Evolutionary conservation across 2,797 vertebrate genomes (phyloP).

Genomic region (Antrozous pallidus): DNA sequence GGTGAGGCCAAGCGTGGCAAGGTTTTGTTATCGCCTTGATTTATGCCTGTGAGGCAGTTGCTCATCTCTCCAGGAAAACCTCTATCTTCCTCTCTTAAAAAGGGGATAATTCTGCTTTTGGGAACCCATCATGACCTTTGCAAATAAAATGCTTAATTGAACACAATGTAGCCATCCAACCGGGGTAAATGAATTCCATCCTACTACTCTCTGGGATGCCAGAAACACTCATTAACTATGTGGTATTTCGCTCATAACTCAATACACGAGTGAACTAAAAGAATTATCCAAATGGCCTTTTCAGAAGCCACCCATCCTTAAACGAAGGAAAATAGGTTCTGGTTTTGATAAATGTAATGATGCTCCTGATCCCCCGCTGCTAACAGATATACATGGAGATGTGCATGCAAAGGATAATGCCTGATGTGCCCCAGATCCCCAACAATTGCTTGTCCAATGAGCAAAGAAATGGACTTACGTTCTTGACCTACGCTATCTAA

Average conservation of each 20-base stretch:
- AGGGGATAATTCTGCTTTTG: neutral
- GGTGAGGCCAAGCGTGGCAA: neutral
- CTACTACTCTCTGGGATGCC: neutral
- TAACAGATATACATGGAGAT: neutral
- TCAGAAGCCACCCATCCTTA: neutral
- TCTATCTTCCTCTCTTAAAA: neutral
- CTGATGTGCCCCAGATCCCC: neutral
- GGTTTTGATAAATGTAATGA: neutral
- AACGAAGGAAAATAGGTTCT: neutral
- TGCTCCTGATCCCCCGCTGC: neutral
- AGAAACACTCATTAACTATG: neutral
- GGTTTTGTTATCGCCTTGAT: neutral
- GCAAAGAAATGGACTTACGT: neutral
- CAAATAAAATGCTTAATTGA: constrained; percentile 28
- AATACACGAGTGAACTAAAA: neutral
- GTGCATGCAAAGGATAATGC: neutral
- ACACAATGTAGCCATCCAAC: neutral
- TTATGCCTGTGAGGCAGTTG: neutral
- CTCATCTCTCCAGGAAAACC: neutral
- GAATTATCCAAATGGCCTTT: constrained; percentile 4
- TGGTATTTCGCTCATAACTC: neutral
- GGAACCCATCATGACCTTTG: neutral
- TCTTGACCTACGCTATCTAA: neutral
- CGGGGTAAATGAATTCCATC: neutral
- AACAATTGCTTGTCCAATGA: neutral